Percentiles rank a stretch among this genome's conserved stretches.
Conservation (phyloP, 2,797 vertebrate genomes). For the Loriculus beryllinus region DNA sequence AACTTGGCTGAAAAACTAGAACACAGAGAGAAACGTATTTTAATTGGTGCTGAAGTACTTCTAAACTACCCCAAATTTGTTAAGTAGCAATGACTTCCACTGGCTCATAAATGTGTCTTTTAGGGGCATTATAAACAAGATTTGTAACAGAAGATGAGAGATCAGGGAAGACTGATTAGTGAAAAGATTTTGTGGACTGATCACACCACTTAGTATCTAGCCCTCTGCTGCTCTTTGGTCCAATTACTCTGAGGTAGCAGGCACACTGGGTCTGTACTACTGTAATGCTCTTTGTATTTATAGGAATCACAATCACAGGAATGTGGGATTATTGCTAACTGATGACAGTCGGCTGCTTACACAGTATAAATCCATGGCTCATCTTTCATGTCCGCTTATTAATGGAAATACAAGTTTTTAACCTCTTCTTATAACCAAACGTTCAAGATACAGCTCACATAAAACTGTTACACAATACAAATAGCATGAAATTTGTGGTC, state of each 20-base stretch:
- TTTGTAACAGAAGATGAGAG: not conserved
- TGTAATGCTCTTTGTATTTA: not conserved
- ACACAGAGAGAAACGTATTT: not conserved
- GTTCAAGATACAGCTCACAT: not conserved
- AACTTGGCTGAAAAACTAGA: not conserved
- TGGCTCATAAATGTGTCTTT: not conserved
- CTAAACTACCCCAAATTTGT: not conserved
- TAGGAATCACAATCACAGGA: not conserved
- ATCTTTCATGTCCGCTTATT: not conserved
- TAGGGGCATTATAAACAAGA: not conserved
- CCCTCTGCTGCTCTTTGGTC: not conserved
- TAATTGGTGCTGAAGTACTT: not conserved
- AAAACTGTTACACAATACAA: not conserved
- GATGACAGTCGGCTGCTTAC: not conserved
- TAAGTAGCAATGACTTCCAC: not conserved
- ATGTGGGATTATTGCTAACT: slow-evolving; percentile 5
- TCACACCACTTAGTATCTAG: not conserved
- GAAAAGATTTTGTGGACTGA: not conserved
- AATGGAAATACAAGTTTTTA: not conserved
- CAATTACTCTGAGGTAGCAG: not conserved
- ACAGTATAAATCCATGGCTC: not conserved
- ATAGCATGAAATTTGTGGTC: not conserved
- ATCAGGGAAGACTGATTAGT: not conserved
- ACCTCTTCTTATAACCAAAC: not conserved
- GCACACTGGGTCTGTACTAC: not conserved